phyloP scores from a whole-genome alignment of 2,797 vertebrate species.

The Neoniphon sammara region DNA sequence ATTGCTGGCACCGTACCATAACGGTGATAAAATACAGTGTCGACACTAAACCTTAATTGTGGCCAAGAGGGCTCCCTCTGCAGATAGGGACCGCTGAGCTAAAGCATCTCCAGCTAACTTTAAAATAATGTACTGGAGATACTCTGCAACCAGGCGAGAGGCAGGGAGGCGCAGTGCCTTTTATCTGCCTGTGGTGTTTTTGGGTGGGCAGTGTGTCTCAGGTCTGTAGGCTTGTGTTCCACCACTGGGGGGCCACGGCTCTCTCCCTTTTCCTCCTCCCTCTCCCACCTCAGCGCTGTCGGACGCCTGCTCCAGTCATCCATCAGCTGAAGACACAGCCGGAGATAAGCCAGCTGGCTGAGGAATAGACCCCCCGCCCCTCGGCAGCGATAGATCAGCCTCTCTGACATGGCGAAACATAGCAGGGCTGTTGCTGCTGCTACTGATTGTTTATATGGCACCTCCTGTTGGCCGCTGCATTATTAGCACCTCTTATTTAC shows the following conservation, averaged over 20 bases:
- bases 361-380: slow-evolving; percentile 74
- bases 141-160: not conserved
- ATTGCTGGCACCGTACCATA: slow-evolving; percentile 52
- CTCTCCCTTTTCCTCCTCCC: slow-evolving; percentile 14
- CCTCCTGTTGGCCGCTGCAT: slow-evolving; percentile 75
- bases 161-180: slow-evolving; percentile 27
- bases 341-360: slow-evolving; percentile 79
- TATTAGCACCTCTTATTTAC: slow-evolving; percentile 65
- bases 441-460: slow-evolving; percentile 70
- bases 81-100: not conserved
- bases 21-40: slow-evolving; percentile 47
- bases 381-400: slow-evolving; percentile 76
- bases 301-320: slow-evolving; percentile 69
- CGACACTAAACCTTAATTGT: slow-evolving; percentile 26
- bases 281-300: slow-evolving; percentile 49
- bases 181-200: slow-evolving; percentile 30
- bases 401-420: slow-evolving; percentile 56
- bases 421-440: slow-evolving; percentile 44
- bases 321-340: slow-evolving; percentile 77
- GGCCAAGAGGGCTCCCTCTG: slow-evolving; percentile 28
- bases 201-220: slow-evolving; percentile 16
- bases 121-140: slow-evolving; percentile 41
- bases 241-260: slow-evolving; percentile 75
- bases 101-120: slow-evolving; percentile 28
- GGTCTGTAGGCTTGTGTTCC: slow-evolving; percentile 60